A percentile compares a stretch with the other conserved stretches of the same genome.
Conservation (phyloP, 2,113 vertebrate genomes). For the Cavia porcellus region DNA sequence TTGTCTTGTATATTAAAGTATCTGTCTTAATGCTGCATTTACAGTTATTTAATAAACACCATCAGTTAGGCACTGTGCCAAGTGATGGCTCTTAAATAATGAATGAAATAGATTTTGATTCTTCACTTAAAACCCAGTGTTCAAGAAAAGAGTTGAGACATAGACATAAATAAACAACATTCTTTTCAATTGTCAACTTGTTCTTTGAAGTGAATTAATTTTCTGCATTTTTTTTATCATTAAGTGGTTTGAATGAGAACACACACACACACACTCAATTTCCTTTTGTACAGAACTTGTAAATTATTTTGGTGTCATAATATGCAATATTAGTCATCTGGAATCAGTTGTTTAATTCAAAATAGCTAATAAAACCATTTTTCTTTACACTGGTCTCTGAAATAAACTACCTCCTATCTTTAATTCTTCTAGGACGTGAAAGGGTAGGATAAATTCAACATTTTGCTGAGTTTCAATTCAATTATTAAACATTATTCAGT, state of each 20-base stretch:
- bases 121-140: background rate
- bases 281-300: background rate
- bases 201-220: slow-evolving; percentile 11
- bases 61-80: accelerated
- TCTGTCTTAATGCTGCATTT: background rate
- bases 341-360: background rate
- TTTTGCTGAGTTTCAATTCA: background rate
- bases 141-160: background rate
- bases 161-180: background rate
- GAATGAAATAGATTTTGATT: background rate
- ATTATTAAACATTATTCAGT: background rate
- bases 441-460: background rate
- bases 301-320: background rate
- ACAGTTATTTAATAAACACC: background rate
- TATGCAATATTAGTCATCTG: background rate
- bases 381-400: background rate
- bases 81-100: background rate
- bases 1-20: background rate
- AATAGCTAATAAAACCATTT: background rate
- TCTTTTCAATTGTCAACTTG: background rate
- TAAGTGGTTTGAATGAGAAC: background rate
- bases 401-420: background rate
- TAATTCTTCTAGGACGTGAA: background rate
- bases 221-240: background rate
- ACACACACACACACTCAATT: background rate